Evolutionary conservation across 2,797 vertebrate genomes (phyloP), one percentile per base, ranked within the genome.

Genomic region (Uromys caudimaculatus): DNA sequence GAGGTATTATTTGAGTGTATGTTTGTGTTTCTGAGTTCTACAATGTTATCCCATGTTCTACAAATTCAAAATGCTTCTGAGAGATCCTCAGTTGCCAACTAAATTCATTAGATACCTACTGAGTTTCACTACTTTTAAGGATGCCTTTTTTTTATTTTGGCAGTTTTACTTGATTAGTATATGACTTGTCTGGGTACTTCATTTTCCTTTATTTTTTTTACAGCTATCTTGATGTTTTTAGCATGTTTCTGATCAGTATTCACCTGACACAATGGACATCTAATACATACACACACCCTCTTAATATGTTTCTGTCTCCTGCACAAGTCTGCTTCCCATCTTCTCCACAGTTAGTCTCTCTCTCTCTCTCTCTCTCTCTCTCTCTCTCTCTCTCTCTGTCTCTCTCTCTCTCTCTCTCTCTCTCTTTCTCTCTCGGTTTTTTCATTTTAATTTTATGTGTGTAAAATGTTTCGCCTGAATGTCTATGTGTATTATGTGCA

Each of bases 61-160:
- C 19, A 56, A 19, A 54, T 58, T 56, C n/a, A 69, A 13, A 92
- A 8, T 2, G 13, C 69, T 90, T 86, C 29, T 62, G 14, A 62
- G 76, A 32, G 87, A 10, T 76, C n/a, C 24, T 60, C 21, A 75
- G 23, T 19, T 91, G 23, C 62, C 50, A 41, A 4, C 32, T 35
- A 29, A 44, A 17, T 44, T 89, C 47, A 75, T 60, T 82, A 41
- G 60, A 77, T 62, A 24, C 19, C 60, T 47, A 52, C 24, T 83
- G 81, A 19, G 69, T 88, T 78, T 96, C 44, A 10, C 32, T 75
- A 27, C 23, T 52, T 73, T 78, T 73, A 94, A 91, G 52, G 75
- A 13, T 76, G 69, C 67, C 69, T n/a, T 58, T 93, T 60, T 54
- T 69, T n/a, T 3, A 6, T 93, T 76, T 90, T n/a, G 89, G 17